Evolutionary conservation across 2,888 invertebrate species (phyloP), one percentile per base, ranked within the genome.

Genomic region (Oithona nana): DNA sequence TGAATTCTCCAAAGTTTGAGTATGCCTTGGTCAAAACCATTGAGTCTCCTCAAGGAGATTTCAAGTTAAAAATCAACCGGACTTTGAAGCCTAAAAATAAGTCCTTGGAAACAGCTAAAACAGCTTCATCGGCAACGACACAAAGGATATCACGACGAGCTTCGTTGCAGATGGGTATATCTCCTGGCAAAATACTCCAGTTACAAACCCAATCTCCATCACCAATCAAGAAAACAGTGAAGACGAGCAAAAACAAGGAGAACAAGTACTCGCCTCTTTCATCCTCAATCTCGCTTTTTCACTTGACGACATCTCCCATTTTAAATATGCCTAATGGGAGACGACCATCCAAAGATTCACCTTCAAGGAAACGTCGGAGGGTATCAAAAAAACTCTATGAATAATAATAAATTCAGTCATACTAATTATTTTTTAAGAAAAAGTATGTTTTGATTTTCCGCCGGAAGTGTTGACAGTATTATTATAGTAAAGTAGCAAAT

Each of bases 41-140:
- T 6, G 39, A 39, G 16, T 57, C 57, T 6, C 57, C 57, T 1
- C 11, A 6, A 28, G 57, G 57, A 24, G 57, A 57, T 28, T 28
- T 57, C 20, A 57, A 57, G 28, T 29, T 57, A 26, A 57, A 57
- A 28, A 57, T 57, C 24, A 57, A 57, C 20, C 39, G 39, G 39
- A 39, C 8, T 39, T 6, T 39, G 39, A 16, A 11, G n/a, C n/a
- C n/a, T n/a, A n/a, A n/a, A n/a, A n/a, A n/a, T n/a, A n/a, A n/a
- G n/a, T n/a, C n/a, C n/a, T n/a, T n/a, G n/a, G n/a, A n/a, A n/a
- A n/a, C n/a, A n/a, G n/a, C n/a, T n/a, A n/a, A n/a, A n/a, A n/a
- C n/a, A n/a, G n/a, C n/a, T n/a, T n/a, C n/a, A n/a, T n/a, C n/a
- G n/a, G n/a, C n/a, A n/a, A n/a, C 39, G 39, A 16, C 16, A 6